These are phyloP conservation scores for Drosophila prosaltans DNA, from an alignment of 1,140 invertebrate species.

Conservation along the genomic window DNA sequence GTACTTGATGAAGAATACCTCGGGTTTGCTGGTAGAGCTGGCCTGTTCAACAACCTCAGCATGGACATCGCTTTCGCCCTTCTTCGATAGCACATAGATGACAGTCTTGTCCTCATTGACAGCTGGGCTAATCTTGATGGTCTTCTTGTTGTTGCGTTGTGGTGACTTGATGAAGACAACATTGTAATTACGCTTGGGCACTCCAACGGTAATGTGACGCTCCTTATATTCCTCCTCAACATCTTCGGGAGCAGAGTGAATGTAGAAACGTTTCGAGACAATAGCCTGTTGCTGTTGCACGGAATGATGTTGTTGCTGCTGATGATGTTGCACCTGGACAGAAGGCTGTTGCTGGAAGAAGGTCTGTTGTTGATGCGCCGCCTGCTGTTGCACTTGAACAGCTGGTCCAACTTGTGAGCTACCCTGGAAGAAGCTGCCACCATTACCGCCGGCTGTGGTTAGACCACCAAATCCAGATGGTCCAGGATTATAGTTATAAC, in stretches of 20 bases:
- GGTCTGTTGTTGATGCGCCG: constrained; percentile 49
- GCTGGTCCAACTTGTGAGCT: constrained; percentile 36
- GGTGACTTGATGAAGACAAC: constrained; percentile 95
- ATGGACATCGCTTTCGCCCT: constrained; percentile 74
- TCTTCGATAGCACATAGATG: constrained; percentile 94
- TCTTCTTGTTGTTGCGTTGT: constrained; percentile 87
- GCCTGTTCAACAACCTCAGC: constrained; percentile 73
- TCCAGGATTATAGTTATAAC: constrained; percentile 76
- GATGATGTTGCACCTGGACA: constrained; percentile 43
- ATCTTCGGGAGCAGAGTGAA: constrained; percentile 81
- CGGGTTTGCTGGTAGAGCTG: constrained; percentile 87
- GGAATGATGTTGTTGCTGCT: constrained; percentile 37
- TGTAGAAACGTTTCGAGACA: constrained; percentile 82
- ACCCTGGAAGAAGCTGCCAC: constrained; percentile 60
- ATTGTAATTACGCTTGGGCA: constrained; percentile 92
- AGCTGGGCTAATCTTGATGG: constrained; percentile 86
- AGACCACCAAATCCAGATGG: constrained; percentile 60
- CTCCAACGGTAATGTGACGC: constrained; percentile 83
- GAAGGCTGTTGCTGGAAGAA: constrained; percentile 83
- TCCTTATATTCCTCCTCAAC: constrained; percentile 74
- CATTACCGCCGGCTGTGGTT: constrained; percentile 45
- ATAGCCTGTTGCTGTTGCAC: constrained; percentile 83
- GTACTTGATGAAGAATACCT: constrained; percentile 90
- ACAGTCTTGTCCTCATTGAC: constrained; percentile 92
- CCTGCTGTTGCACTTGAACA: constrained; percentile 16